phyloP scores from a whole-genome alignment of 2,113 vertebrate genomes.

The Larimichthys crocea region DNA sequence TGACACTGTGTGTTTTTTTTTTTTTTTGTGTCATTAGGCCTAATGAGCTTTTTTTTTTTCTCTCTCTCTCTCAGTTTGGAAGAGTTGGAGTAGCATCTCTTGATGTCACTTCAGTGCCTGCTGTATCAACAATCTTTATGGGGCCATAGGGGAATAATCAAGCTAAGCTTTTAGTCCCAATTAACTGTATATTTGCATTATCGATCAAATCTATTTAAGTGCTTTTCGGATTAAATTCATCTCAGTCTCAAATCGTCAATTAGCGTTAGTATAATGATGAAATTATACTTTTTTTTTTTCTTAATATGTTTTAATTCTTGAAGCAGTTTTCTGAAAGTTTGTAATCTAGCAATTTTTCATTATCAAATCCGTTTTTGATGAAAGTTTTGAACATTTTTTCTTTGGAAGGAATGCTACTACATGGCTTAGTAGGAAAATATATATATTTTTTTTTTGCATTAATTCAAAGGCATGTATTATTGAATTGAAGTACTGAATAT shows the following conservation, averaged over 20 bases:
- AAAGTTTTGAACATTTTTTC: not conserved
- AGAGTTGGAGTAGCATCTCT: constrained; percentile 3
- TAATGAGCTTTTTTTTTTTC: constrained; percentile 8
- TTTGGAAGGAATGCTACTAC: not conserved
- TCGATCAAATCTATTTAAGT: constrained; percentile 39
- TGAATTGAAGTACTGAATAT: not conserved
- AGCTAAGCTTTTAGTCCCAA: constrained; percentile 35
- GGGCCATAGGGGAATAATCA: constrained; percentile 30
- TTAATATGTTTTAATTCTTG: not conserved
- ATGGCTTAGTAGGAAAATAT: too few species aligned
- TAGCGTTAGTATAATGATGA: constrained; percentile 22
- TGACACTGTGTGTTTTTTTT: not conserved
- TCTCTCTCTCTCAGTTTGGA: not conserved
- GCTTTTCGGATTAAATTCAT: constrained; percentile 24
- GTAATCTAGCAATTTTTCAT: not conserved
- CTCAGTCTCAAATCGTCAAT: constrained; percentile 23
- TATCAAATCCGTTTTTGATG: not conserved
- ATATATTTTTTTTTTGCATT: too few species aligned
- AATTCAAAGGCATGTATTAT: too few species aligned
- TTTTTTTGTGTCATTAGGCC: constrained; percentile 25
- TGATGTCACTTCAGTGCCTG: not conserved
- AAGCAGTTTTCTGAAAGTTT: not conserved
- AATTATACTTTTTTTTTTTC: not conserved
- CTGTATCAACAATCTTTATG: constrained; percentile 5
- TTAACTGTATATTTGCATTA: constrained; percentile 45